phyloP scores from a whole-genome alignment of 2,888 invertebrate genomes.

The Harpalus rubripes region DNA sequence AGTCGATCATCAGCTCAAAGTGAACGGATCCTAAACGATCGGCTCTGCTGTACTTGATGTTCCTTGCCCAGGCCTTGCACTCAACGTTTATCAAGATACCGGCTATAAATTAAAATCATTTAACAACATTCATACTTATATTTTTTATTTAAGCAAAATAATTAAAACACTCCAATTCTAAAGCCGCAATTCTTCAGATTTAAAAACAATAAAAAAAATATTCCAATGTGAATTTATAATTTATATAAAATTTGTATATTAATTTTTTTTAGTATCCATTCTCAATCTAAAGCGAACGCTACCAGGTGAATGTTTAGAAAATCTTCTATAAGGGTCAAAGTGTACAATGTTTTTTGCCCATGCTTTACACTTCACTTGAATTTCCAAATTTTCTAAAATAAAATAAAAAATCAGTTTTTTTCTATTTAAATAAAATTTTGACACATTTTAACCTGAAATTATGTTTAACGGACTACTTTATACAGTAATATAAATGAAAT shows the following conservation, averaged over 20 bases:
- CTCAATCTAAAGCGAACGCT: not conserved
- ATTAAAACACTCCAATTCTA: not conserved
- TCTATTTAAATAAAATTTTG: not conserved
- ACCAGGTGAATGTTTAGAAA: not conserved
- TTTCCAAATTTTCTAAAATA: not conserved
- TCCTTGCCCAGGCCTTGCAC: slow-evolving; percentile 83
- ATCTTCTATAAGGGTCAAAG: not conserved
- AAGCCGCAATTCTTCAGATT: not conserved
- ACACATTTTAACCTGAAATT: not conserved
- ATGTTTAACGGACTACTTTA: no score
- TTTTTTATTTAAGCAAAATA: not conserved
- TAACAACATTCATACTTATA: not conserved
- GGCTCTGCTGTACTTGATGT: slow-evolving; percentile 81
- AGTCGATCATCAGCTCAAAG: slow-evolving; percentile 82
- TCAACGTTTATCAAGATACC: slow-evolving; percentile 81
- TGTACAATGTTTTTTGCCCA: not conserved
- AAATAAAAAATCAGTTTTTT: not conserved
- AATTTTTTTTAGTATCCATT: not conserved
- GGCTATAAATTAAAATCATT: slow-evolving; percentile 72
- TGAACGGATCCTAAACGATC: slow-evolving; percentile 83
- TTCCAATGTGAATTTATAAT: no score
- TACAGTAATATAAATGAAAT: no score
- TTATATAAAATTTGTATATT: not conserved
- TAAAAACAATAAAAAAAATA: not conserved
- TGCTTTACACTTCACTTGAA: not conserved